Conservation (phyloP, 30 jellyfish, hydroid and myxozoan species). For the Sanderia malayensis region DNA sequence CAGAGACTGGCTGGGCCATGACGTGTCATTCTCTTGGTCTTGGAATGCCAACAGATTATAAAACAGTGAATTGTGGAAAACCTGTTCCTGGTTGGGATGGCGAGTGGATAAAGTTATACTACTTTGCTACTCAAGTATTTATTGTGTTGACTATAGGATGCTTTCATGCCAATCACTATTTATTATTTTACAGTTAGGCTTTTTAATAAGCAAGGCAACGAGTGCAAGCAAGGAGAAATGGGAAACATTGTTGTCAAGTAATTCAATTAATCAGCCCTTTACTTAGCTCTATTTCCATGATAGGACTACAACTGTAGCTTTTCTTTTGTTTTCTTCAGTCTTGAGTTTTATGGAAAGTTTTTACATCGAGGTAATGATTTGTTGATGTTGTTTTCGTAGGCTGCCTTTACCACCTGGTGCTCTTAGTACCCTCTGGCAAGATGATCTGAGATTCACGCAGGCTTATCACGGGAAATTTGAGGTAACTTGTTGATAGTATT, state of each 20-base stretch:
- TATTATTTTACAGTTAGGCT: conserved; percentile 58
- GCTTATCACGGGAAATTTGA: conserved; percentile 58
- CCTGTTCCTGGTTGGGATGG: conserved; percentile 99
- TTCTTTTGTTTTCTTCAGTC: too few species aligned
- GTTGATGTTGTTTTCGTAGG: too few species aligned
- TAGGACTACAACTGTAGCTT: too few species aligned
- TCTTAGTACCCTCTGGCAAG: conserved; percentile 72
- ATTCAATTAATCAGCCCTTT: too few species aligned
- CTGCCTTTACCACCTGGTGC: conserved; percentile 98
- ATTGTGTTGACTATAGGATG: too few species aligned
- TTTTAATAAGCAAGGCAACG: conserved; percentile 57
- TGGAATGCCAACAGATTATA: conserved; percentile 78
- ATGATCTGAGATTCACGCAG: conserved; percentile 62
- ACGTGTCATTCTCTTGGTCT: conserved; percentile 88
- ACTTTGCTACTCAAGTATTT: too few species aligned
- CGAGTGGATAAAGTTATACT: too few species aligned
- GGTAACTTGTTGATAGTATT: too few species aligned
- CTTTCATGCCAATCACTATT: too few species aligned
- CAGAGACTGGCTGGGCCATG: conserved; percentile 98
- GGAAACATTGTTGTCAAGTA: conserved; percentile 88
- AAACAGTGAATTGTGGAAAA: conserved; percentile 71
- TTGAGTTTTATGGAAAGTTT: too few species aligned
- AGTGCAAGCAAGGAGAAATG: conserved; percentile 84
- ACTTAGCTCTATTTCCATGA: too few species aligned
- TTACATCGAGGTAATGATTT: too few species aligned